Percentiles rank a stretch among this genome's conserved stretches.
Conservation (phyloP, 2,888 invertebrate genomes). For the Melanotus villosus region DNA sequence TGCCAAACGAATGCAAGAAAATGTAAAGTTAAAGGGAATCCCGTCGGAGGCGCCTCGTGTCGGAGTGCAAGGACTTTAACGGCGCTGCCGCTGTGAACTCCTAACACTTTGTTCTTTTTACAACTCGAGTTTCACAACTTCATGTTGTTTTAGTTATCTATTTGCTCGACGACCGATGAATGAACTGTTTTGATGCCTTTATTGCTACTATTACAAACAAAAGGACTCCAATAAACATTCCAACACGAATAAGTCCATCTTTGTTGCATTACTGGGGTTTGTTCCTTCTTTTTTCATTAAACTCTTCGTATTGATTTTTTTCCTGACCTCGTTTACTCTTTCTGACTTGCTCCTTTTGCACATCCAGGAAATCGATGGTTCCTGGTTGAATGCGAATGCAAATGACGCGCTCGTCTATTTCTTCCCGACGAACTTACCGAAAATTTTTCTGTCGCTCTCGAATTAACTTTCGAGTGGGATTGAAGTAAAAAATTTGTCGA, state of each 20-base stretch:
- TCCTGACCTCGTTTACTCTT: constrained; percentile 45
- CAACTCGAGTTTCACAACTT: constrained; percentile 63
- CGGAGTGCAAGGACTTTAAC: constrained; percentile 6
- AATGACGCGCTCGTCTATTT: not conserved
- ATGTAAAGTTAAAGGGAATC: constrained; percentile 40
- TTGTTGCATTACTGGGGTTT: constrained; percentile 55
- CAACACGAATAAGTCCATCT: constrained; percentile 59
- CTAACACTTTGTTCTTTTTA: constrained; percentile 57
- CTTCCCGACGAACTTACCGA: too few relatives aligned
- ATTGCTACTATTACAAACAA: constrained; percentile 65
- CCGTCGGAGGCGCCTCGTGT: constrained; percentile 46
- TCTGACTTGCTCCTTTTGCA: constrained; percentile 42
- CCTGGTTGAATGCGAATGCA: constrained; percentile 9
- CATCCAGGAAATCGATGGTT: constrained; percentile 9
- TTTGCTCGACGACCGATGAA: constrained; percentile 64
- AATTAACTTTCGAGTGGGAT: too few relatives aligned
- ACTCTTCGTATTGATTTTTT: constrained; percentile 52
- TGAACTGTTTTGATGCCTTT: constrained; percentile 66
- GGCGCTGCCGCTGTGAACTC: constrained; percentile 42
- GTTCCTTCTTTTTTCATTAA: constrained; percentile 54
- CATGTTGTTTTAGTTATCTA: constrained; percentile 63
- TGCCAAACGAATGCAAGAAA: too few relatives aligned
- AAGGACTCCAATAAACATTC: constrained; percentile 63
- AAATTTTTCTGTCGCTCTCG: too few relatives aligned
- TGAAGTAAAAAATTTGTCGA: not conserved